A percentile compares a stretch with the other conserved stretches of the same genome.
Evolutionary conservation across 2,113 vertebrate species (phyloP).

Genomic region (Ramphastos sulfuratus): DNA sequence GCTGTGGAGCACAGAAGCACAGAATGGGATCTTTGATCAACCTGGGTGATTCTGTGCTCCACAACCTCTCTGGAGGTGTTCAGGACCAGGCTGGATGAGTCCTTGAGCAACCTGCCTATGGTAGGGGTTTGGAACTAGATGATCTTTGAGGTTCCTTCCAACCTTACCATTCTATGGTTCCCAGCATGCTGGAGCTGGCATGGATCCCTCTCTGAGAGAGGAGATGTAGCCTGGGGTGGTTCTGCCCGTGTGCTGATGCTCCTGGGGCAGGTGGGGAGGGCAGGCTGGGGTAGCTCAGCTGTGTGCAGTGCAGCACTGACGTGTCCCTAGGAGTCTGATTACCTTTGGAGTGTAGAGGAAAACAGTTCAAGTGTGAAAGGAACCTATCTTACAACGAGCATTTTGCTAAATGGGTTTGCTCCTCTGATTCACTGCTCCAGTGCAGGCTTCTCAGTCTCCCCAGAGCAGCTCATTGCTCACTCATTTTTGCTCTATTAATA

Average conservation of each 20-base stretch:
- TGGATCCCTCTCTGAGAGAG: neutral
- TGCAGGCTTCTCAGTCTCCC: slow-evolving; percentile 52
- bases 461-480: slow-evolving; percentile 6
- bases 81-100: no score
- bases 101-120: no score
- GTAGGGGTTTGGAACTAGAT: no score
- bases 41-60: no score
- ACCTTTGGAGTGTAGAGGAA: neutral
- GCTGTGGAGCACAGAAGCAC: no score
- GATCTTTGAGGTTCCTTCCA: no score
- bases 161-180: neutral
- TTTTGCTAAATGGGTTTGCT: slow-evolving; percentile 38
- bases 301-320: fast-evolving
- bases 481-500: slow-evolving; percentile 64
- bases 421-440: slow-evolving; percentile 36
- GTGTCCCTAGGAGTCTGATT: neutral
- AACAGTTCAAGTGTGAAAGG: slow-evolving; percentile 17
- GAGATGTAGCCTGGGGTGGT: neutral
- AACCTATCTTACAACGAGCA: neutral
- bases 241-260: neutral
- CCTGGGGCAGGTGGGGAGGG: neutral
- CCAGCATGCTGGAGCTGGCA: neutral
- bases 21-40: no score
- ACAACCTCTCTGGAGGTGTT: no score
- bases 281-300: neutral